phyloP scores from a whole-genome alignment of 2,113 vertebrate genomes.

The Microtus pennsylvanicus region DNA sequence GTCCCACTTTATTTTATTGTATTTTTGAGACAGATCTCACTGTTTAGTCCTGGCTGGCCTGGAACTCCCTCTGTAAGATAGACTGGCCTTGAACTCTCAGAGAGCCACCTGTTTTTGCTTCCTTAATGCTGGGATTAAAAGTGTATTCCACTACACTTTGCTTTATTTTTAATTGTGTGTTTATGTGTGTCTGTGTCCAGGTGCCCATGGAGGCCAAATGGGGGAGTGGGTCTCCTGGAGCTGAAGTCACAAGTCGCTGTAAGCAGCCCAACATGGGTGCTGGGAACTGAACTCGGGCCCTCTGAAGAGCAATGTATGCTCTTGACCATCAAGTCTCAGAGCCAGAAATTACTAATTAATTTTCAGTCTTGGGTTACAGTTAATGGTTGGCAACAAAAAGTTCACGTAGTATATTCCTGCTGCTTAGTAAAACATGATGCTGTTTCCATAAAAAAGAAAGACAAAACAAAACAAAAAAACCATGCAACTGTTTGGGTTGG shows the following conservation, averaged over 20 bases:
- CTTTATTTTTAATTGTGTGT: neutral
- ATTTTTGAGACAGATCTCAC: neutral
- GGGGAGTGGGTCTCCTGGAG: no score
- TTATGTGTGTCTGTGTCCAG: neutral
- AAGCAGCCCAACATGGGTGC: no score
- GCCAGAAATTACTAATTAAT: neutral
- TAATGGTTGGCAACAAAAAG: neutral
- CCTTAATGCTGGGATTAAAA: neutral
- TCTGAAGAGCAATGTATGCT: neutral
- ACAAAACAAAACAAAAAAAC: neutral
- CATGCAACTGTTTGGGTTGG: conserved; percentile 9
- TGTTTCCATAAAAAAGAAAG: neutral
- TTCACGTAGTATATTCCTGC: neutral
- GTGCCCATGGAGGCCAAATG: neutral
- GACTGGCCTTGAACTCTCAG: neutral
- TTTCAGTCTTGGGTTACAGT: neutral
- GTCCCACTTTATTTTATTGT: neutral
- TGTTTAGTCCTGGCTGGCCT: neutral
- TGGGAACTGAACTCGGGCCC: neutral
- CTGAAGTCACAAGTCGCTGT: no score
- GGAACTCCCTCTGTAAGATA: neutral
- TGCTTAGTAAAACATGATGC: neutral
- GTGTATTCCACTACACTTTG: neutral
- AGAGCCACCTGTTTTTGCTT: neutral
- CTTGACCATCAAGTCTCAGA: neutral